A percentile compares a stretch with the other conserved stretches of the same genome.
These are phyloP conservation scores for Ascidia mentula DNA, from an alignment of 23 tunicate genomes.

Conservation along the genomic window DNA sequence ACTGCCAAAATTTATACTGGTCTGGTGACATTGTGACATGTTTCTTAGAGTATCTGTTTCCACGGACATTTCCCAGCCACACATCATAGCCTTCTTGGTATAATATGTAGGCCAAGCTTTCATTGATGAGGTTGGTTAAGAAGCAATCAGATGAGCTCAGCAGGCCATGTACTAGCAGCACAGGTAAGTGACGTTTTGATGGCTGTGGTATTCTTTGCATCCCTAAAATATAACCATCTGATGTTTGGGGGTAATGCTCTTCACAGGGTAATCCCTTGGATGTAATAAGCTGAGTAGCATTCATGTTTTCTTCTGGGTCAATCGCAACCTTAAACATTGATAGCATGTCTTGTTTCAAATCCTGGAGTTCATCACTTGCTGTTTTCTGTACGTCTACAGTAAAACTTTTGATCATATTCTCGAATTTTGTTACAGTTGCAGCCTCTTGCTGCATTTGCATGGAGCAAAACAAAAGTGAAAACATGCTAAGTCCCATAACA, in stretches of 20 bases:
- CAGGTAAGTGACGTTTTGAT: constrained; percentile 35
- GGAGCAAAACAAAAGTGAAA: background rate
- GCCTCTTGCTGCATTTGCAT: background rate
- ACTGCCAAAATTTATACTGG: constrained; percentile 70
- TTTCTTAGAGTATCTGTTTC: constrained; percentile 68
- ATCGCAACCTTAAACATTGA: background rate
- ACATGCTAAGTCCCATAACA: no score
- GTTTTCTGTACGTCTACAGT: background rate
- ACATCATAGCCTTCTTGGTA: constrained; percentile 84
- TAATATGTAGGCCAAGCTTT: constrained; percentile 80
- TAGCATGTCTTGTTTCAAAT: background rate
- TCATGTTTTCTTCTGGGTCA: constrained; percentile 57
- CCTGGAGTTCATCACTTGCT: background rate
- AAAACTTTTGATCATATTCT: background rate
- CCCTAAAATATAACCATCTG: constrained; percentile 77
- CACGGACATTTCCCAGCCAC: constrained; percentile 94
- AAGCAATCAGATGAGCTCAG: constrained; percentile 82
- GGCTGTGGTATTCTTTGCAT: constrained; percentile 61
- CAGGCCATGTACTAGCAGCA: constrained; percentile 77
- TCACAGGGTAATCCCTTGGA: constrained; percentile 79
- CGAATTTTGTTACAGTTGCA: background rate
- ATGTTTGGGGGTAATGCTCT: constrained; percentile 62
- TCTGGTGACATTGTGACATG: constrained; percentile 43
- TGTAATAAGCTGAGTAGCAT: constrained; percentile 60
- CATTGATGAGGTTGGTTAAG: constrained; percentile 66